These are phyloP conservation scores for Tragelaphus strepsiceros DNA, from an alignment of 2,113 vertebrate species.

Conservation along the genomic window DNA sequence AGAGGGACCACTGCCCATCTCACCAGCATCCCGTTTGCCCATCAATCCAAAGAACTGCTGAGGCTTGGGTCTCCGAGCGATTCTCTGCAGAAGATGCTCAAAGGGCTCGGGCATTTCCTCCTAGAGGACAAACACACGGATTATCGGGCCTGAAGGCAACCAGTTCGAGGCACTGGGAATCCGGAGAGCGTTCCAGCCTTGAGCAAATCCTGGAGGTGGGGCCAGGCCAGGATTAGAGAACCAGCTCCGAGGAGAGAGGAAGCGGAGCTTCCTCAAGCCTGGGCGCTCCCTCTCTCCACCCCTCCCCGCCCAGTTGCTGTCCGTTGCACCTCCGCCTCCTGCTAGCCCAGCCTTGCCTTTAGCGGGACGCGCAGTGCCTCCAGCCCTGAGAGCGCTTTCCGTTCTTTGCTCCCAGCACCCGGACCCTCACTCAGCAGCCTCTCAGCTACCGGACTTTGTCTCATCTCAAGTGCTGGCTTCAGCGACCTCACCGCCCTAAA, in stretches of 20 bases:
- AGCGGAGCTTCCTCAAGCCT: fast-evolving
- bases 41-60: slow-evolving; percentile 97
- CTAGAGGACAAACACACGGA: slow-evolving; percentile 56
- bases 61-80: slow-evolving; percentile 93
- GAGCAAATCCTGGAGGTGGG: fast-evolving
- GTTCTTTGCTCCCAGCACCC: background rate
- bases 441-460: background rate
- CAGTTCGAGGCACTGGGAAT: background rate
- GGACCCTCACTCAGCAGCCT: background rate
- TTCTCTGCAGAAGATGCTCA: slow-evolving; percentile 91
- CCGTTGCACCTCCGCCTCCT: background rate
- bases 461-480: fast-evolving
- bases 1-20: slow-evolving; percentile 53
- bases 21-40: slow-evolving; percentile 95
- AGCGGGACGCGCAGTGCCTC: background rate
- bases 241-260: background rate
- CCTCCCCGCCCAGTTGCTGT: fast-evolving
- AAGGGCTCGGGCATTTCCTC: slow-evolving; percentile 83
- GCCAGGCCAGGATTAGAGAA: fast-evolving
- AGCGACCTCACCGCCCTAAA: background rate
- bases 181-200: background rate
- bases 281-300: no score
- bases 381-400: background rate
- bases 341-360: fast-evolving
- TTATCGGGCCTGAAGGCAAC: background rate